Evolutionary conservation across 1,140 invertebrate genomes (phyloP).

Genomic region (Saccostrea cuccullata): DNA sequence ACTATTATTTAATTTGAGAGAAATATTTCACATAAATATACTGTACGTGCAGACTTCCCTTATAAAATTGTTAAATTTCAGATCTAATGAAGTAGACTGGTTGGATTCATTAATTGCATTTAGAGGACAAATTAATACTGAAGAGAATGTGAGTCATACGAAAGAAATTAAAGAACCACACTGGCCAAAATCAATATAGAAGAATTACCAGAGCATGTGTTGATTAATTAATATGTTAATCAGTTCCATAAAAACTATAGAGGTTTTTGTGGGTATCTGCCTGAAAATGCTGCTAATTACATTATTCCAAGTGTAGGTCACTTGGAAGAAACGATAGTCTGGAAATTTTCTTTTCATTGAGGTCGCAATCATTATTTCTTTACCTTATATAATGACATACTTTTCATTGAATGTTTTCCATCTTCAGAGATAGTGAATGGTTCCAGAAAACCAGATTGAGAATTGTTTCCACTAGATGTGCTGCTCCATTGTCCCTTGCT

Average conservation of each 20-base stretch:
- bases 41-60: background rate
- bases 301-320: background rate
- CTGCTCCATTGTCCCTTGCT: background rate
- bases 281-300: constrained; percentile 15
- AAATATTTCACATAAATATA: background rate
- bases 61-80: background rate
- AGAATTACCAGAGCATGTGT: constrained; percentile 35
- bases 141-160: constrained; percentile 29
- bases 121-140: constrained; percentile 22
- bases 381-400: background rate
- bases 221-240: constrained; percentile 38
- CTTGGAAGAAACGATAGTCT: background rate
- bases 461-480: background rate
- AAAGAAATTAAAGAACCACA: constrained; percentile 33
- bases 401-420: background rate
- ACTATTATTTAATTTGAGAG: background rate
- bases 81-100: background rate
- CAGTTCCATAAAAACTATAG: constrained; percentile 33
- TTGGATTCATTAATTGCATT: constrained; percentile 32
- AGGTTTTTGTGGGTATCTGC: background rate
- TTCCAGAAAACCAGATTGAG: background rate
- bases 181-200: constrained; percentile 33
- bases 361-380: background rate
- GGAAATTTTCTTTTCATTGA: background rate
- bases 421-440: background rate